Evolutionary conservation across 2,797 vertebrate species (phyloP).

Genomic region (Rousettus madagascariensis): DNA sequence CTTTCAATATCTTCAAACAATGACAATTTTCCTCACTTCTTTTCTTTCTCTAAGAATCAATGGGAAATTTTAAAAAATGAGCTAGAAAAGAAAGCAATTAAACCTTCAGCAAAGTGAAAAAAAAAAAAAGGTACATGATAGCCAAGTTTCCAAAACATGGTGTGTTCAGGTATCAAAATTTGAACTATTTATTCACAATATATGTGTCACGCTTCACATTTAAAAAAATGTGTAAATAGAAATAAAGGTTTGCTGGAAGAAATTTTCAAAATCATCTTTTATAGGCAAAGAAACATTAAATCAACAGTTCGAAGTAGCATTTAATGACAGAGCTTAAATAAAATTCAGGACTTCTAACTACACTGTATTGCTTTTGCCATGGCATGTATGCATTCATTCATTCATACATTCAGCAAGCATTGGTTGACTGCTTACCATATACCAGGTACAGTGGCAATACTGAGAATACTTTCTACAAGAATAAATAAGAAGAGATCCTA

Average conservation of each 20-base stretch:
- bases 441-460: neutral
- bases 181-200: neutral
- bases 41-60: neutral
- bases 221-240: neutral
- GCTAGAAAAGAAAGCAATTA: constrained; percentile 9
- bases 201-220: neutral
- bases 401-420: neutral
- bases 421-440: neutral
- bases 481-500: neutral
- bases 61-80: neutral
- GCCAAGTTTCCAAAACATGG: neutral
- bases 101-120: constrained; percentile 68
- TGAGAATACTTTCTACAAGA: neutral
- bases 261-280: neutral
- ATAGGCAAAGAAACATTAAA: neutral
- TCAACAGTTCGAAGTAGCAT: neutral
- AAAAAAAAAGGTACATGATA: neutral
- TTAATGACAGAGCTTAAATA: neutral
- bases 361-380: neutral
- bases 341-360: neutral
- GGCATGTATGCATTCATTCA: neutral
- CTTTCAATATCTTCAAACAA: constrained; percentile 69
- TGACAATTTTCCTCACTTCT: constrained; percentile 71
- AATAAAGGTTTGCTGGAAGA: neutral
- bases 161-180: neutral